Conservation (phyloP, 1,140 invertebrate genomes). For the Monochamus saltuarius region DNA sequence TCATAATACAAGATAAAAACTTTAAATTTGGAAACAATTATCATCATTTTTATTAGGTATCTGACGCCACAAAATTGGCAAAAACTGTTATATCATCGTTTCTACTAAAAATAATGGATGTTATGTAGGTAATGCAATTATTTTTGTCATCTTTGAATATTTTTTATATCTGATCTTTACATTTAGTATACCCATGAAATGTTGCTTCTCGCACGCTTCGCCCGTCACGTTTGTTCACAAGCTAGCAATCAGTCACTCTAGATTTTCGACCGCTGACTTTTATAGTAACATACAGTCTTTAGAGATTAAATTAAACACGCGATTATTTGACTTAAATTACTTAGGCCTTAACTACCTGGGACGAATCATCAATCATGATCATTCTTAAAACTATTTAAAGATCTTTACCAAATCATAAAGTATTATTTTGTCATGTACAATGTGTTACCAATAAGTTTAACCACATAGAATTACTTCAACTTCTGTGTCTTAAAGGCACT, state of each 20-base stretch:
- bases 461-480: neutral
- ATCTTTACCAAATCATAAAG: slow-evolving; percentile 1
- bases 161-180: too few relatives aligned
- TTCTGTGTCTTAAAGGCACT: neutral
- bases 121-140: too few relatives aligned
- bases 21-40: neutral
- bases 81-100: neutral
- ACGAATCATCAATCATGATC: slow-evolving; percentile 4
- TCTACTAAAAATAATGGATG: too few relatives aligned
- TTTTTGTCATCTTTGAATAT: too few relatives aligned
- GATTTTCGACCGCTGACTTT: neutral
- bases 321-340: slow-evolving; percentile 4
- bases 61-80: neutral
- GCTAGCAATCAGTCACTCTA: too few relatives aligned
- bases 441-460: neutral
- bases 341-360: slow-evolving; percentile 8
- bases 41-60: neutral
- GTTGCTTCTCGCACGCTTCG: too few relatives aligned
- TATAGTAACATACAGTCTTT: slow-evolving; percentile 1
- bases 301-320: slow-evolving; percentile 1
- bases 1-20: too few relatives aligned
- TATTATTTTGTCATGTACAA: neutral
- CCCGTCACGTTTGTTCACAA: too few relatives aligned
- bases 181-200: too few relatives aligned
- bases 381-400: neutral